A percentile compares a stretch with the other conserved stretches of the same genome.
Evolutionary conservation across 2,797 vertebrate genomes (phyloP).

Genomic region (Coluber constrictor): DNA sequence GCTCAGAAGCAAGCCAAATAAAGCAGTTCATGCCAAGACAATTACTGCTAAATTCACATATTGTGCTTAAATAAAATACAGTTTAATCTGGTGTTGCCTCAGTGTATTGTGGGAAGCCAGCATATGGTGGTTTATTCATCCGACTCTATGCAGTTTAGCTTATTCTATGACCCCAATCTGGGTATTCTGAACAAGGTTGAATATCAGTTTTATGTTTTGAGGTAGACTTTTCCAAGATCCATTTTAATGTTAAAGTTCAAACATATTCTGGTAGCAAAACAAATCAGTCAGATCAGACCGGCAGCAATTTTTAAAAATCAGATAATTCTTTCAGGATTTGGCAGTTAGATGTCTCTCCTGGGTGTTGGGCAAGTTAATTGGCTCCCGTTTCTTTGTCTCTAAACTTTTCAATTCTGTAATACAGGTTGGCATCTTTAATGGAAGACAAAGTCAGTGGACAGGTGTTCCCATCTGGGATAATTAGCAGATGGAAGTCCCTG

Average conservation of each 20-base stretch:
- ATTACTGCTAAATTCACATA: neutral
- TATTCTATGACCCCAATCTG: neutral
- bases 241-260: neutral
- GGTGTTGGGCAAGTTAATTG: constrained; percentile 1
- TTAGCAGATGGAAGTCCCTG: constrained; percentile 53
- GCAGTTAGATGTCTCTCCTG: constrained; percentile 7
- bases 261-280: neutral
- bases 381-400: constrained; percentile 27
- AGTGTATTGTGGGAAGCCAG: neutral
- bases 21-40: neutral
- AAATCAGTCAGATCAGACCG: rapidly evolving
- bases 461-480: constrained; percentile 47
- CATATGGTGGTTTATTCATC: neutral
- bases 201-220: neutral
- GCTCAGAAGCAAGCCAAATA: neutral
- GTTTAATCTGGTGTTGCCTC: neutral
- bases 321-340: constrained; percentile 25
- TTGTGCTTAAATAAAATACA: neutral
- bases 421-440: constrained; percentile 41
- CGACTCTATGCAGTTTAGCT: neutral
- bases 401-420: constrained; percentile 33
- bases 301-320: neutral
- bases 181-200: neutral
- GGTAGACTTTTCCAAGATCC: neutral
- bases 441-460: constrained; percentile 57